Evolutionary conservation across 2,888 invertebrate species (phyloP).

Genomic region (Euplagia quadripunctaria): DNA sequence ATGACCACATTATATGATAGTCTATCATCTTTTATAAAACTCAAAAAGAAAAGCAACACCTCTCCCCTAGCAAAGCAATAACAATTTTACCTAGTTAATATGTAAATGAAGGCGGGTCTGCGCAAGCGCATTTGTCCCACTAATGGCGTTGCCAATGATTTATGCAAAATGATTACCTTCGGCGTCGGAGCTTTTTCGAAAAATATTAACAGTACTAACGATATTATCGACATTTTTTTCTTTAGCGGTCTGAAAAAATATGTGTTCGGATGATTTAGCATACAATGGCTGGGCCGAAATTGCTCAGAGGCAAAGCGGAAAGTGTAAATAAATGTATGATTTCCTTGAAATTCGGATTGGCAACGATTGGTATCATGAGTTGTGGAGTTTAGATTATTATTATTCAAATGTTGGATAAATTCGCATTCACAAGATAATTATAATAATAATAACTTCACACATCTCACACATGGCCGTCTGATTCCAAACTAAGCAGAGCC

Average conservation of each 20-base stretch:
- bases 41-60: constrained; percentile 34
- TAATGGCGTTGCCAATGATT: constrained; percentile 61
- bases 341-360: constrained; percentile 44
- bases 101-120: constrained; percentile 54
- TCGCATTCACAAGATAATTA: neutral
- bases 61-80: constrained; percentile 34
- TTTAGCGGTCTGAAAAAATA: constrained; percentile 40
- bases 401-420: constrained; percentile 14
- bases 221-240: constrained; percentile 47
- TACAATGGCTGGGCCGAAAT: constrained; percentile 48
- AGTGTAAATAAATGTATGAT: constrained; percentile 42
- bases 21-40: constrained; percentile 19
- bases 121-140: constrained; percentile 60
- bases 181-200: constrained; percentile 30
- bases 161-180: constrained; percentile 59
- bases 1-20: neutral
- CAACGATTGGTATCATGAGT: constrained; percentile 36
- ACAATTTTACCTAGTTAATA: constrained; percentile 56
- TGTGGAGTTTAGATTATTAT: constrained; percentile 44
- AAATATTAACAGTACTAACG: constrained; percentile 45
- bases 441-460: no score
- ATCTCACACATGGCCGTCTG: no score
- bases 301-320: constrained; percentile 30
- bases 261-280: constrained; percentile 37
- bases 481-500: no score